A percentile compares a stretch with the other conserved stretches of the same genome.
Evolutionary conservation across 2,888 invertebrate genomes (phyloP).

Genomic region (Stenodema calcarata): DNA sequence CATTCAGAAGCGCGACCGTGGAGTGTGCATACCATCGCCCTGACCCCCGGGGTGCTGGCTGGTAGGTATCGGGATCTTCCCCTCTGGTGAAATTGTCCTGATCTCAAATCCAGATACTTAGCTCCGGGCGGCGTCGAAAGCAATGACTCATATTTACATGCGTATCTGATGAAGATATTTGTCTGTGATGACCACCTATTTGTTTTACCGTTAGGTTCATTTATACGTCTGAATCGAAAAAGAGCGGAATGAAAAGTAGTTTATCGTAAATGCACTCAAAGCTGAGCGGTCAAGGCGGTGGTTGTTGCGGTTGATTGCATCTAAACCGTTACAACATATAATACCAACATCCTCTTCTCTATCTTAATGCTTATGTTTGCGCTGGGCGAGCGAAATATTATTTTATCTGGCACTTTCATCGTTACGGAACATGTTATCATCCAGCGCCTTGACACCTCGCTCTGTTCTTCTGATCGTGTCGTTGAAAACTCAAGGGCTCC

Average conservation of each 20-base stretch:
- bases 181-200: slow-evolving; percentile 25
- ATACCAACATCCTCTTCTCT: background rate
- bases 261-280: slow-evolving; percentile 28
- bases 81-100: slow-evolving; percentile 41
- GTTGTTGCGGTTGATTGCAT: background rate
- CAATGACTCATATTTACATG: slow-evolving; percentile 45
- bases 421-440: too few species aligned
- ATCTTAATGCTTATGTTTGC: background rate
- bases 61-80: slow-evolving; percentile 34
- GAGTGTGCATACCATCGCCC: background rate
- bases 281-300: background rate
- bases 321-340: background rate
- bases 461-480: too few species aligned
- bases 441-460: too few species aligned
- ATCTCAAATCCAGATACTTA: background rate
- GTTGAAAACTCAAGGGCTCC: too few species aligned
- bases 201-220: slow-evolving; percentile 42
- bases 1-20: background rate
- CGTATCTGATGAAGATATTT: slow-evolving; percentile 43
- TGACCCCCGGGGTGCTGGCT: background rate
- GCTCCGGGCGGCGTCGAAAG: slow-evolving; percentile 29
- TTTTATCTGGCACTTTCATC: background rate
- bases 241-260: slow-evolving; percentile 35
- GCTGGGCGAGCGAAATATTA: background rate
- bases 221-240: slow-evolving; percentile 16